Evolutionary conservation across 2,888 invertebrate genomes (phyloP).

Genomic region (Electrophaes corylata): DNA sequence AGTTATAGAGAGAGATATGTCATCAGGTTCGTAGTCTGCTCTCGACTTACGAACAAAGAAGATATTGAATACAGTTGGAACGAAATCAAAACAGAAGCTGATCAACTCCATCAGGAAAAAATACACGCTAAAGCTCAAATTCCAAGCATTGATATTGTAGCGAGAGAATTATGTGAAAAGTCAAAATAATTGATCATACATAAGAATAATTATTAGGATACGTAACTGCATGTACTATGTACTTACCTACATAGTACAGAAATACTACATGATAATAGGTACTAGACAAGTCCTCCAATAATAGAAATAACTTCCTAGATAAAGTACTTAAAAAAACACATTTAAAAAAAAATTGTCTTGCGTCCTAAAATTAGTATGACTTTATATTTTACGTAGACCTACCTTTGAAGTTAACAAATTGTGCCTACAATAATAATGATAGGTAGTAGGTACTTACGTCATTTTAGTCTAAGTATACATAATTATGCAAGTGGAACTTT

Average conservation of each 20-base stretch:
- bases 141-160: slow-evolving; percentile 63
- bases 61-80: slow-evolving; percentile 91
- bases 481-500: not conserved
- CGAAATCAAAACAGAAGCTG: slow-evolving; percentile 86
- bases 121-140: slow-evolving; percentile 60
- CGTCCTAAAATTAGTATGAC: too few species aligned
- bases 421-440: too few species aligned
- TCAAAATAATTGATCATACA: slow-evolving; percentile 54
- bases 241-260: too few species aligned
- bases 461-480: too few species aligned
- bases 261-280: too few species aligned
- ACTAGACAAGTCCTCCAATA: too few species aligned
- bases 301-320: not conserved
- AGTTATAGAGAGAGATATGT: slow-evolving; percentile 87
- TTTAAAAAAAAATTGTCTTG: too few species aligned
- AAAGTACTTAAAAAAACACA: not conserved
- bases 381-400: too few species aligned
- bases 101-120: slow-evolving; percentile 55
- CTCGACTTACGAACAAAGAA: slow-evolving; percentile 86
- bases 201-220: not conserved
- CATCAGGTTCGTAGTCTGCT: slow-evolving; percentile 93
- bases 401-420: too few species aligned
- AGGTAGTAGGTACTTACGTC: too few species aligned
- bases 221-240: not conserved
- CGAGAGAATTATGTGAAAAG: slow-evolving; percentile 64